Percentiles rank a stretch among this genome's conserved stretches.
Evolutionary conservation across 2,797 vertebrate species (phyloP).

Genomic region (Hapalemur alaotrensis): DNA sequence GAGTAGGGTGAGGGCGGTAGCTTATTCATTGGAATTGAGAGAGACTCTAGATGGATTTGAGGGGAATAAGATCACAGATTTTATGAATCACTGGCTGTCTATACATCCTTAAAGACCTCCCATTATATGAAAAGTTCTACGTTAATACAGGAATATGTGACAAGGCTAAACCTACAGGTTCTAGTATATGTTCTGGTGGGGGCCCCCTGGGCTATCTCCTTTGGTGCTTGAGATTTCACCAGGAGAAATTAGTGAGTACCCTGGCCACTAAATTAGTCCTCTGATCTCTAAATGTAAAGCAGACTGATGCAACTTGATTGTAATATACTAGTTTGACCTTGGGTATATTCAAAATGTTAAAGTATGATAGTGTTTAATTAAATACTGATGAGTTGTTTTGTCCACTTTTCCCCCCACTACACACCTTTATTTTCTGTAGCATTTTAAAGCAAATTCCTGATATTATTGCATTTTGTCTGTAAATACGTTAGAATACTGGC

Average conservation of each 20-base stretch:
- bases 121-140: background rate
- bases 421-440: background rate
- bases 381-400: background rate
- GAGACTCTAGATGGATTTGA: background rate
- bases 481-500: background rate
- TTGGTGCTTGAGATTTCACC: background rate
- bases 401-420: background rate
- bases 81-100: background rate
- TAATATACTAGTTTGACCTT: background rate
- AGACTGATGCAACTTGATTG: background rate
- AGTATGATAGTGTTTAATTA: background rate
- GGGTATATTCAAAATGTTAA: background rate
- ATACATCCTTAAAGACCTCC: background rate
- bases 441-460: conserved; percentile 16
- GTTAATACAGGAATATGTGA: background rate
- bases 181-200: background rate
- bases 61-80: background rate
- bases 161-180: background rate
- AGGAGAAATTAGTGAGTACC: background rate
- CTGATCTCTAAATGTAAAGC: background rate
- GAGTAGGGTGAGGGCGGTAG: background rate
- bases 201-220: background rate
- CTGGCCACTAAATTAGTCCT: background rate
- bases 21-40: background rate
- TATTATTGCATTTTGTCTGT: background rate